A percentile compares a stretch with the other conserved stretches of the same genome.
These are phyloP conservation scores for Anthophora plumipes DNA, from an alignment of 2,888 invertebrate genomes.

Conservation along the genomic window DNA sequence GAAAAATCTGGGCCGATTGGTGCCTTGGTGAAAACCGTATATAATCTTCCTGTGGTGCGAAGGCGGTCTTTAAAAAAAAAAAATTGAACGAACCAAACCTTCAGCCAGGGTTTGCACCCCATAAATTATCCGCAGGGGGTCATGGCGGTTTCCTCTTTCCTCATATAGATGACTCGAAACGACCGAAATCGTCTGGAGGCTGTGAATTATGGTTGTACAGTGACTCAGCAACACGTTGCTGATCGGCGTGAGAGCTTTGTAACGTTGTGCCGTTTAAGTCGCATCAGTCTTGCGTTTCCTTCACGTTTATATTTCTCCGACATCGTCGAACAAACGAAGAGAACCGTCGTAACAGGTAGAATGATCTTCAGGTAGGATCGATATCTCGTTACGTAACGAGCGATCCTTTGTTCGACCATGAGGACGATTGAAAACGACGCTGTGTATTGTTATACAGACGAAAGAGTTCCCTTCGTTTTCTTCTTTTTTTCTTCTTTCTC, in stretches of 20 bases:
- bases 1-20: slow-evolving; percentile 37
- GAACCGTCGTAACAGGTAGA: no score
- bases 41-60: slow-evolving; percentile 33
- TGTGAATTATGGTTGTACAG: slow-evolving; percentile 64
- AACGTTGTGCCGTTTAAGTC: slow-evolving; percentile 19
- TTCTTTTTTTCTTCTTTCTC: background rate
- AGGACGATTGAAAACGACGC: background rate
- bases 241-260: slow-evolving; percentile 50
- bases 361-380: slow-evolving; percentile 7
- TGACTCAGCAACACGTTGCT: slow-evolving; percentile 67
- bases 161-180: slow-evolving; percentile 65
- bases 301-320: slow-evolving; percentile 32
- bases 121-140: slow-evolving; percentile 74
- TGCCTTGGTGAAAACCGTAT: slow-evolving; percentile 22
- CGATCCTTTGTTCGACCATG: slow-evolving; percentile 16
- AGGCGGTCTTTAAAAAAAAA: slow-evolving; percentile 55
- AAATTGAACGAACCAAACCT: slow-evolving; percentile 58
- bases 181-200: slow-evolving; percentile 57
- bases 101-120: slow-evolving; percentile 65
- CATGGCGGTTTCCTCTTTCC: slow-evolving; percentile 56
- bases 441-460: background rate
- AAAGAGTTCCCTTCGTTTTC: background rate
- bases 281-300: slow-evolving; percentile 1
- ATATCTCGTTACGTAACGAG: slow-evolving; percentile 24
- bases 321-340: background rate